Conservation (phyloP, 2,888 invertebrate genomes). For the Papilio elwesi region DNA sequence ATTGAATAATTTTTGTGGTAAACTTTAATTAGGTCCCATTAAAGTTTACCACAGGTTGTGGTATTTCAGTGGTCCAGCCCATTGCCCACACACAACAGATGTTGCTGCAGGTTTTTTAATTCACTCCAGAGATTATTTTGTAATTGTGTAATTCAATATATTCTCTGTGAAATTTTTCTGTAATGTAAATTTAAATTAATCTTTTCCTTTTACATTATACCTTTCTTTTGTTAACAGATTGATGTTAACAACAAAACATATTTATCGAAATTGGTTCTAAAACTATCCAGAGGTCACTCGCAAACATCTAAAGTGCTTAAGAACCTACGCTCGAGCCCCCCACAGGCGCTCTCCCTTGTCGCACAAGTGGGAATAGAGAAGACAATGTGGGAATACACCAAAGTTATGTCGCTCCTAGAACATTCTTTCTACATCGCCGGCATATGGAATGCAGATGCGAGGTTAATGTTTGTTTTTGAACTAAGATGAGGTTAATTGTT, state of each 20-base stretch:
- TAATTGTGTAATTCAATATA: too few relatives aligned
- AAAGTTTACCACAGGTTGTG: too few relatives aligned
- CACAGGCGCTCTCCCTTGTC: slow-evolving; percentile 72
- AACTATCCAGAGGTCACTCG: slow-evolving; percentile 76
- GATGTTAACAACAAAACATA: slow-evolving; percentile 79
- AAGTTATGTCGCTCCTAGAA: slow-evolving; percentile 73
- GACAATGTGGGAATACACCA: slow-evolving; percentile 79
- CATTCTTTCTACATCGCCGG: slow-evolving; percentile 78
- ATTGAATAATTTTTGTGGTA: too few relatives aligned
- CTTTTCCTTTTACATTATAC: not conserved
- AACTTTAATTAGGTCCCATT: too few relatives aligned
- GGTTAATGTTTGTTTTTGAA: slow-evolving; percentile 54
- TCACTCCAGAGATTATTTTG: too few relatives aligned
- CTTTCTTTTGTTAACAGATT: slow-evolving; percentile 59
- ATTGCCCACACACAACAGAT: too few relatives aligned
- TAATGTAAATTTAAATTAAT: slow-evolving; percentile 11
- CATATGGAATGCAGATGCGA: slow-evolving; percentile 74
- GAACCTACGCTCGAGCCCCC: slow-evolving; percentile 68
- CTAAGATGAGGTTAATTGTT: too few relatives aligned
- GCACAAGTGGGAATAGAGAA: slow-evolving; percentile 78
- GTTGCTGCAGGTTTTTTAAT: too few relatives aligned
- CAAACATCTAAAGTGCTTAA: slow-evolving; percentile 73
- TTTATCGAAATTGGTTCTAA: slow-evolving; percentile 73
- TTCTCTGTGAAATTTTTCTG: not conserved
- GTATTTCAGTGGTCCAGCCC: too few relatives aligned